Evolutionary conservation across 2,888 invertebrate species (phyloP).

Genomic region (Scaeva pyrastri): DNA sequence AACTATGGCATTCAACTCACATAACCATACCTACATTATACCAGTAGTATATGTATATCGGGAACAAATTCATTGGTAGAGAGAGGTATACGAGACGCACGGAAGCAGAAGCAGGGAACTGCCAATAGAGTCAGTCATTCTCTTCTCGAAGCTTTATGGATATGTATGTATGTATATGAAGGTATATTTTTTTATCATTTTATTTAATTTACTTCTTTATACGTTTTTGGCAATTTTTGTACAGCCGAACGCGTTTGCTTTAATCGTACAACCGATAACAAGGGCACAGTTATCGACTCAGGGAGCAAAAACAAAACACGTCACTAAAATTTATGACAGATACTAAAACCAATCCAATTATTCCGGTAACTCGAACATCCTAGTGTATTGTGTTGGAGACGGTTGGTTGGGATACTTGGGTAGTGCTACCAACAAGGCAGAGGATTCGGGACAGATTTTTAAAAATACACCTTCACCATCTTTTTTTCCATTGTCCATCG

Average conservation of each 20-base stretch:
- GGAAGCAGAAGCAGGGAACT: neutral
- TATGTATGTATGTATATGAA: too few relatives aligned
- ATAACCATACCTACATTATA: too few relatives aligned
- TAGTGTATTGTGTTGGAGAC: constrained; percentile 27
- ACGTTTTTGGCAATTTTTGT: constrained; percentile 62
- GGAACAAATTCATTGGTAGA: neutral
- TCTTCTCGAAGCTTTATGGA: neutral
- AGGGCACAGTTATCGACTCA: constrained; percentile 63
- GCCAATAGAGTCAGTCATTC: constrained; percentile 17
- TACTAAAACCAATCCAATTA: constrained; percentile 76
- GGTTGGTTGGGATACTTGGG: constrained; percentile 9
- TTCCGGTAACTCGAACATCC: constrained; percentile 72
- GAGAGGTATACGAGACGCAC: neutral
- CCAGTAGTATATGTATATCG: neutral
- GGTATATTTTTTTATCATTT: constrained; percentile 40
- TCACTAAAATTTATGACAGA: constrained; percentile 74
- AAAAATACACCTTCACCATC: constrained; percentile 5
- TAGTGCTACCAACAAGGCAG: constrained; percentile 1
- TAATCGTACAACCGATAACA: constrained; percentile 66
- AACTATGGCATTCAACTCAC: constrained; percentile 27
- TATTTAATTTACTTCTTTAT: constrained; percentile 68
- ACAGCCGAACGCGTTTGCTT: constrained; percentile 62
- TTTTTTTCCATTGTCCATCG: neutral
- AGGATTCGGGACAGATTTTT: neutral
- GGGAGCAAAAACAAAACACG: constrained; percentile 66